Conservation (phyloP, 2,797 vertebrate species). For the Pseudocheirus occidentalis region DNA sequence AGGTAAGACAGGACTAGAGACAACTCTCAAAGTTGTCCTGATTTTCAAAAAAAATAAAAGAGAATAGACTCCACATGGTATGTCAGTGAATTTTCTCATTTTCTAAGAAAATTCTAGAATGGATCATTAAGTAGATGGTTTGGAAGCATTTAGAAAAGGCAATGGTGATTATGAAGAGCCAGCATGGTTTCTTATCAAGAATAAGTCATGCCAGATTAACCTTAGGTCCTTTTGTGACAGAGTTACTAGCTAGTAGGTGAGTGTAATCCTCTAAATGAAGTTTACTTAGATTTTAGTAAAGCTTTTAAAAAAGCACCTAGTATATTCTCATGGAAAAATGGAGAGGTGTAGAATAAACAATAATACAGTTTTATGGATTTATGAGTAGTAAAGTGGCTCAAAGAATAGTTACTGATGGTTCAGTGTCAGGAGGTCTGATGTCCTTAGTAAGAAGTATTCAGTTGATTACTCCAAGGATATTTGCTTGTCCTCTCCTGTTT, state of each 20-base stretch:
- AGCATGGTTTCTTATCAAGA: not conserved
- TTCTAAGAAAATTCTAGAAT: not conserved
- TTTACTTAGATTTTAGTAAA: not conserved
- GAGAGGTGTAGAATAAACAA: not conserved
- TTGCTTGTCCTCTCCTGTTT: not conserved
- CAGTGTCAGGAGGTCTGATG: not conserved
- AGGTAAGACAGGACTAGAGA: not conserved
- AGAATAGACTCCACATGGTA: not conserved
- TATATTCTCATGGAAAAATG: not conserved
- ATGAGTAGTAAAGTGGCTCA: not conserved
- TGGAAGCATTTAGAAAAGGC: not conserved
- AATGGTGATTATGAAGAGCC: not conserved
- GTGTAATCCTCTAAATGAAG: not conserved
- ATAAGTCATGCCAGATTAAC: not conserved
- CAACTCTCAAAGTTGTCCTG: not conserved
- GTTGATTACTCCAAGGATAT: not conserved
- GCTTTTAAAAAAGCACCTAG: not conserved
- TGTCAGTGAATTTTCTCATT: not conserved
- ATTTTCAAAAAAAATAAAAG: not conserved
- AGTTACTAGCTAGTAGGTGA: not conserved
- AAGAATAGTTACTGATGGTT: not conserved
- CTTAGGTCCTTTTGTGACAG: not conserved
- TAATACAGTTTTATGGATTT: not conserved
- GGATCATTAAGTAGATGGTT: not conserved
- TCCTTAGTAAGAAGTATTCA: not conserved